Evolutionary conservation across 1,140 invertebrate species (phyloP).

Genomic region (Bombus impatiens): DNA sequence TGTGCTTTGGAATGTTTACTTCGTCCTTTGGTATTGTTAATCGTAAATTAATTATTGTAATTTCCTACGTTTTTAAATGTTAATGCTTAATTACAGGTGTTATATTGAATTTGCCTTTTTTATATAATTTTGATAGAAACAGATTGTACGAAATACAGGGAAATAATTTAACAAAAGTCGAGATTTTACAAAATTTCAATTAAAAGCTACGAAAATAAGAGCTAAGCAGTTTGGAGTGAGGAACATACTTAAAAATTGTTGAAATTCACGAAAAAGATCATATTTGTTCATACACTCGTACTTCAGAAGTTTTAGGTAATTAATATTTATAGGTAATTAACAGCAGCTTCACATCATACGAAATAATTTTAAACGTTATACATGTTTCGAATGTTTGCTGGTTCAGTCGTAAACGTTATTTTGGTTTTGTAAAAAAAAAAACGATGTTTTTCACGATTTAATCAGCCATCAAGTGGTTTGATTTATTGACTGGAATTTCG

Average conservation of each 20-base stretch:
- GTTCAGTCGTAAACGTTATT: background rate
- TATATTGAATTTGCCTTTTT: background rate
- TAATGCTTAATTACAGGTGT: background rate
- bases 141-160: no score
- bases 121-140: background rate
- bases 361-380: background rate
- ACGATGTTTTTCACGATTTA: background rate
- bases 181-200: constrained; percentile 5
- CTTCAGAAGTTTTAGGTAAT: no score
- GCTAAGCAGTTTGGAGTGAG: no score
- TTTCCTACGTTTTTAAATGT: no score
- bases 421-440: background rate
- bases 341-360: background rate
- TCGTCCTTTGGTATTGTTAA: background rate
- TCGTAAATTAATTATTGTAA: no score
- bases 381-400: background rate
- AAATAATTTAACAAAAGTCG: background rate
- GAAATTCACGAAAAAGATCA: no score
- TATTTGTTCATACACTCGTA: no score
- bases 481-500: constrained; percentile 12
- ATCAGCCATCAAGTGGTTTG: background rate
- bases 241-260: no score
- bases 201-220: background rate
- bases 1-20: no score
- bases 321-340: no score